These are phyloP conservation scores for Crypturellus undulatus DNA, from an alignment of 2,113 vertebrate genomes.

Conservation along the genomic window DNA sequence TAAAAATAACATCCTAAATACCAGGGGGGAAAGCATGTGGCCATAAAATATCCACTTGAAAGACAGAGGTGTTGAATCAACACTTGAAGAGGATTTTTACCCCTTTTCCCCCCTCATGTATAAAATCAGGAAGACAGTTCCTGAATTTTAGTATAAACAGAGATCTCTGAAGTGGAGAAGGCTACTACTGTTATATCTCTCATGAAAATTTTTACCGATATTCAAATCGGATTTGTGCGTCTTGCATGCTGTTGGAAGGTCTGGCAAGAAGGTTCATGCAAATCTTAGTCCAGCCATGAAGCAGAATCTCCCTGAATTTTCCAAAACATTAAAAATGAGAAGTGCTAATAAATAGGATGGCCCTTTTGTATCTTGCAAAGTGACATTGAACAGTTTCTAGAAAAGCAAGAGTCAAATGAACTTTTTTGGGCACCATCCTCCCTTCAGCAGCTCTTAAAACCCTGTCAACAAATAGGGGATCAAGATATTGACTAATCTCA, in stretches of 20 bases:
- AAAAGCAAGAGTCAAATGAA: neutral
- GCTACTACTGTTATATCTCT: neutral
- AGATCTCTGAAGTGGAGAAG: neutral
- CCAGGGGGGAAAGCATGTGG: neutral
- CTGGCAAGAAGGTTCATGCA: neutral
- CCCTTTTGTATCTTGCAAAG: neutral
- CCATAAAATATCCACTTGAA: slow-evolving; percentile 74
- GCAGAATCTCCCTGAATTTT: neutral
- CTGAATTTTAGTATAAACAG: slow-evolving; percentile 16
- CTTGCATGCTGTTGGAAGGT: neutral
- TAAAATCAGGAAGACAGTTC: slow-evolving; percentile 2
- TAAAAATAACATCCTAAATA: slow-evolving; percentile 72
- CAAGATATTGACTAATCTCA: neutral
- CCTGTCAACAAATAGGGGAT: neutral
- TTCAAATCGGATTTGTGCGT: neutral
- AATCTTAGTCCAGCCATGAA: neutral
- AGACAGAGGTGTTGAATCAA: slow-evolving; percentile 64
- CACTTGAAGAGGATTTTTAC: slow-evolving; percentile 7
- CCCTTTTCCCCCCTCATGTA: neutral
- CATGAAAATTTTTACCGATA: slow-evolving; percentile 10
- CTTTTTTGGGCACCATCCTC: neutral
- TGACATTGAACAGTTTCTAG: neutral
- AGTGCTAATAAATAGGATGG: neutral
- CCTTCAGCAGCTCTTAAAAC: neutral
- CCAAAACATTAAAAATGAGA: neutral